Evolutionary conservation across 2,797 vertebrate species (phyloP), one percentile per base, ranked within the genome.

Genomic region (Leuciscus waleckii): DNA sequence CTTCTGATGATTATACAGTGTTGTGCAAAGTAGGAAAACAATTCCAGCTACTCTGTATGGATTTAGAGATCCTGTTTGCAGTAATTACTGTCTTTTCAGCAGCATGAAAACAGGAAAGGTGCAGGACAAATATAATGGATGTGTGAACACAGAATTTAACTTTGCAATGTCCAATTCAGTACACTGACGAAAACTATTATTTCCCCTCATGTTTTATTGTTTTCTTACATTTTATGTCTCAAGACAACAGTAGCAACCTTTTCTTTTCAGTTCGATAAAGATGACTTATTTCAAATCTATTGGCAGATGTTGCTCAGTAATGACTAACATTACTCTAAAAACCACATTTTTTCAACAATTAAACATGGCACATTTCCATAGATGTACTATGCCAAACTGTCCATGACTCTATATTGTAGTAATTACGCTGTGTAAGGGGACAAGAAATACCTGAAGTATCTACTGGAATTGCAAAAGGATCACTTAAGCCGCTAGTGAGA

Each of bases 81-180:
- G 26, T 78, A 70, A 78, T 70, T 43, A 43, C 35, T 69, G 19
- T 76, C 37, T 81, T 80, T 51, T 69, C 79, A 68, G 46, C 65
- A 83, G 23, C 82, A 77, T 51, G 61, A 43, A 73, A 68, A 68
- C 73, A 23, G 49, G 26, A 84, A 43, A 78, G 74, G 29, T 69
- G 49, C 19, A 43, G 35, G n/a, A 54, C 17, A 76, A 41, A 68
- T 54, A 76, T 9, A 76, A 67, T 35, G 26, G 8, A 61, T 17
- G 6, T 39, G n/a, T 16, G 17, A 54, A 39, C 37, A 49, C n/a
- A 37, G 23, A 68, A 67, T 74, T 35, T 3, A 46, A 61, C 37
- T n/a, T 35, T 43, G 16, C 68, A 71, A 16, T 51, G 32, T n/a
- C 43, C 8, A 37, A 51, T 54, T 68, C 41, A 67, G 61, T 46